phyloP scores from a whole-genome alignment of 2,888 invertebrate species.

The Allygus modestus region DNA sequence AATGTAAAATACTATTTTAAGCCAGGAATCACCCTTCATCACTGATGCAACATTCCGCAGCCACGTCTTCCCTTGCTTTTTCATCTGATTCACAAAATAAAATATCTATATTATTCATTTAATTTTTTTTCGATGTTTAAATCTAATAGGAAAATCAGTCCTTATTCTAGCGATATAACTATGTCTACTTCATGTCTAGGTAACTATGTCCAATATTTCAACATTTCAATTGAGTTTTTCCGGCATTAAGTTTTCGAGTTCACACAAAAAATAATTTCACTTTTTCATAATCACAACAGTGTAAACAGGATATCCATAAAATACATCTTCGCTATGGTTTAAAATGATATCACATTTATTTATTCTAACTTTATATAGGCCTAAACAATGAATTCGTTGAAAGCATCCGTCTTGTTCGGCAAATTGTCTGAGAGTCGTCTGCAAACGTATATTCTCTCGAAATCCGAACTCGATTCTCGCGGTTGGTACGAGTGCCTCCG shows the following conservation, averaged over 20 bases:
- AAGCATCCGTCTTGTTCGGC: not conserved
- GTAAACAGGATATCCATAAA: conserved; percentile 42
- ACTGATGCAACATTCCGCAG: not conserved
- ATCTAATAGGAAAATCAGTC: conserved; percentile 43
- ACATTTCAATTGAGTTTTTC: not conserved
- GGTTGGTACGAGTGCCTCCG: not conserved
- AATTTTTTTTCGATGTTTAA: not conserved
- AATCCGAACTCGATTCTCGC: not conserved
- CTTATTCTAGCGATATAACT: conserved; percentile 18
- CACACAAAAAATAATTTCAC: conserved; percentile 33
- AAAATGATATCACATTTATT: conserved; percentile 58
- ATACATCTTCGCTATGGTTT: conserved; percentile 17
- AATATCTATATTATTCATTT: not conserved
- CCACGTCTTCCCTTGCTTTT: not conserved
- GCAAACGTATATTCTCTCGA: not conserved
- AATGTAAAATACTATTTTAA: not conserved
- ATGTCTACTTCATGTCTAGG: not conserved
- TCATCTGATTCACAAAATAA: conserved; percentile 7
- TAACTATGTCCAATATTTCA: conserved; percentile 17
- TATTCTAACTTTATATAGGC: conserved; percentile 49
- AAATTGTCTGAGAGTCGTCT: not conserved
- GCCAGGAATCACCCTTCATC: not conserved
- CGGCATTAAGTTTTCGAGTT: not conserved
- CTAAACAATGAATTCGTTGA: conserved; percentile 47
- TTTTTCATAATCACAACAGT: conserved; percentile 28